phyloP scores from a whole-genome alignment of 2,888 invertebrate species.

The Cantharis lateralis region DNA sequence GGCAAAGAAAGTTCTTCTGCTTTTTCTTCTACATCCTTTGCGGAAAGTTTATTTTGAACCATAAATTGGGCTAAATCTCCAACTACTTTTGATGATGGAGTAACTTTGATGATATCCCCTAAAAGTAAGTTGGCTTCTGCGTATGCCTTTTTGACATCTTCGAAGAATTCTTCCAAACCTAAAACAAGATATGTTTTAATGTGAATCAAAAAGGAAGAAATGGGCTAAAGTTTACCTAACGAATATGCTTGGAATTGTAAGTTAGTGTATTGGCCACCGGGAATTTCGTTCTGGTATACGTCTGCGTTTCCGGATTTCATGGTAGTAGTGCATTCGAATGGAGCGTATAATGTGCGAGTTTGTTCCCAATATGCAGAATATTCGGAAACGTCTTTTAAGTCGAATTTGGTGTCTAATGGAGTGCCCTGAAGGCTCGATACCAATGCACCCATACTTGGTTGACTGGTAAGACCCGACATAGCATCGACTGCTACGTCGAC shows the following conservation, averaged over 20 bases:
- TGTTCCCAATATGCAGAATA: conserved; percentile 99
- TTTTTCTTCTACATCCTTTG: conserved; percentile 78
- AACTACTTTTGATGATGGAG: conserved; percentile 98
- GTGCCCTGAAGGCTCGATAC: conserved; percentile 75
- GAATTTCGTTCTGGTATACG: conserved; percentile 97
- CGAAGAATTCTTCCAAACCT: conserved; percentile 90
- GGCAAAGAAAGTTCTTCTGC: conserved; percentile 98
- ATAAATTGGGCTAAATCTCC: conserved; percentile 99
- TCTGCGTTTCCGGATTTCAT: conserved; percentile 98
- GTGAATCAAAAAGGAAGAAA: background rate
- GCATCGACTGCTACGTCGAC: conserved; percentile 98
- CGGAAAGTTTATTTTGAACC: conserved; percentile 95
- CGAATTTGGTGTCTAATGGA: conserved; percentile 62
- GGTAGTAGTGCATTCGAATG: conserved; percentile 97
- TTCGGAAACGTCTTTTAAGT: conserved; percentile 80
- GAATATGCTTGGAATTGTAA: conserved; percentile 99
- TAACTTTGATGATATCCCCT: conserved; percentile 98
- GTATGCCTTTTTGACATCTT: conserved; percentile 93
- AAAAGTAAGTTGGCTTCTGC: conserved; percentile 92
- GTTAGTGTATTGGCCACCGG: conserved; percentile 99
- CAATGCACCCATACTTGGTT: conserved; percentile 98
- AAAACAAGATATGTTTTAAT: conserved; percentile 54
- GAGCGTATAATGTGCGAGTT: conserved; percentile 92
- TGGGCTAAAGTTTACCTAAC: conserved; percentile 58
- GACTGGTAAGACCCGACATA: conserved; percentile 98